Base-by-base conservation (phyloP, 1,140 invertebrate species). In the Brachionus rubens region DNA sequence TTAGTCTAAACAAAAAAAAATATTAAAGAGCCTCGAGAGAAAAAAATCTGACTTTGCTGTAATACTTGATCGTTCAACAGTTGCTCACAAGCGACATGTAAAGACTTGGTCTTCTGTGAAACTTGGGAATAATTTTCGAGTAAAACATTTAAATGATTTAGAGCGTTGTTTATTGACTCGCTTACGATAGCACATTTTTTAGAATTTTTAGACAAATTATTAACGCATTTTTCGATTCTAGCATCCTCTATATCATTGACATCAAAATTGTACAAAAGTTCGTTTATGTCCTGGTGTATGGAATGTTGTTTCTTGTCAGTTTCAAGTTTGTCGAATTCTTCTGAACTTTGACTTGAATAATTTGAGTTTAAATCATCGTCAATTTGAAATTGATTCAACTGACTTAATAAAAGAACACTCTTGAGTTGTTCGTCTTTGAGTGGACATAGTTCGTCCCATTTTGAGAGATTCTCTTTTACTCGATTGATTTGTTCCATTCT, bases 21-120 rank as follows among this genome's bases (percentile, higher is more conserved):
- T 21, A 65, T 40, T 26, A n/a, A n/a, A n/a, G n/a, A n/a, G n/a
- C 16, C 14, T 12, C n/a, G n/a, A n/a, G n/a, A n/a, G n/a, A n/a
- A n/a, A n/a, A n/a, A n/a, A n/a, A n/a, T n/a, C 30, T 10, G 10
- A 21, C 12, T 10, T 36, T 75, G 40, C 5, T 33, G 3, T 24
- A 75, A 21, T 14, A 47, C 47, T 30, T 75, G 72, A 47, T 75
- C 72, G 12, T 28, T 54, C 43, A 75, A 47, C 6, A 75, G 48
- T 19, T 75, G 72, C 28, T 75, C 72, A 56, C 72, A 75, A 43
- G 72, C 72, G 16, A 41, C 19, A 46, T 75, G 48, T 3, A 75
- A 26, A 6, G 72, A 56, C 19, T 75, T 75, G 24, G 72, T 75
- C 47, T 75, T 75, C 9, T 75, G 21, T 19, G 72, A 75, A 16